Base-by-base conservation (phyloP, 2,888 invertebrate species). In the Penaeus monodon region DNA sequence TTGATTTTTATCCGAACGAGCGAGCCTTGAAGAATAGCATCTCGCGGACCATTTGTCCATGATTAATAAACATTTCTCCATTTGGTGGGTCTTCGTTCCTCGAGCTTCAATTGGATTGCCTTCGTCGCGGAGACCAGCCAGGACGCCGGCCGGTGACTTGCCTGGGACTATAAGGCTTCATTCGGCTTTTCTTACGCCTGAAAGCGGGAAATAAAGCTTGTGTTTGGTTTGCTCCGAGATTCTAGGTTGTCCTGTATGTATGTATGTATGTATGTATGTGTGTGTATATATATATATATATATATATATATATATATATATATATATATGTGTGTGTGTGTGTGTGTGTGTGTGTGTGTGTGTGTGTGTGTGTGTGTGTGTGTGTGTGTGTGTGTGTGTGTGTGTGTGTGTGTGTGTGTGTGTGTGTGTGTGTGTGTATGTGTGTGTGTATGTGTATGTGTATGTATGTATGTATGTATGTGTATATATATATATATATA, bases 31-130 rank as follows among this genome's bases (percentile, higher is more conserved):
- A 73, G 73, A 27, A 29, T 4, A 73, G 38, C 27, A 27, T 12
- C 29, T 22, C 24, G 73, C 20, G 29, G 38, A 22, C 73, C 73
- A 29, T 20, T 73, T 73, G 29, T n/a, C 73, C 73, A 29, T 73
- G 73, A 73, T 73, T 73, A 73, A 73, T 73, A 73, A 73, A 73
- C 73, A 73, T 73, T 73, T 73, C 73, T 73, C 73, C 73, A 33
- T 73, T 73, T 33, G 27, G 33, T 33, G 73, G 29, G 73, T 29
- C 38, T 73, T 73, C 73, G 1, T 38, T 38, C 38, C 27, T 17
- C 22, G 33, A n/a, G 73, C 73, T 33, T 73, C 73, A 73, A 73
- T 73, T 73, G 73, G 73, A 73, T 73, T 73, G 33, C 73, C 73
- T 22, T 10, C 73, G 73, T 29, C 29, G 29, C 17, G 8, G 73